These are phyloP conservation scores for Stenodema calcarata DNA, from an alignment of 2,888 invertebrate genomes.

Conservation along the genomic window DNA sequence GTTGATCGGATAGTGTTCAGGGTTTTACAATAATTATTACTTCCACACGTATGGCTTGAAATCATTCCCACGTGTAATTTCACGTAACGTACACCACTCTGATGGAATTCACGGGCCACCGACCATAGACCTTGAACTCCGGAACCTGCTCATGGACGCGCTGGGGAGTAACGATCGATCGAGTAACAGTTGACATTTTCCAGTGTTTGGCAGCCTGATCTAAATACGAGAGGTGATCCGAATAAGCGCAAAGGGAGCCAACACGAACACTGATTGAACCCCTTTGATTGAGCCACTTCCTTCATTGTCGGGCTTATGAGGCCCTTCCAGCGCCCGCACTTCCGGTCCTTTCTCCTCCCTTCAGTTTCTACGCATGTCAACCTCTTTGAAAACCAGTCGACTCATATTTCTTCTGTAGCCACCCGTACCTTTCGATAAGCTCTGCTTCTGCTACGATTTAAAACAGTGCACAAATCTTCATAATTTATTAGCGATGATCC, in stretches of 20 bases:
- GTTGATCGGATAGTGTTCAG: too few relatives aligned
- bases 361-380: not conserved
- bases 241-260: not conserved
- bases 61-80: too few relatives aligned
- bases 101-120: not conserved
- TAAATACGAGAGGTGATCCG: not conserved
- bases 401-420: not conserved
- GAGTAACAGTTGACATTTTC: not conserved
- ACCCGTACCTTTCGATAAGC: not conserved
- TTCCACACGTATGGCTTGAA: too few relatives aligned
- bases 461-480: too few relatives aligned
- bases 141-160: not conserved
- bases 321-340: constrained; percentile 37
- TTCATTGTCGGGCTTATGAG: not conserved
- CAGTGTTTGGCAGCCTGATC: not conserved
- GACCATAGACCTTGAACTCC: not conserved
- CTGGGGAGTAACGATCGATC: not conserved
- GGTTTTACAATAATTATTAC: too few relatives aligned
- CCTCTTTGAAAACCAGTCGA: not conserved
- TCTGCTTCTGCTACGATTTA: too few relatives aligned
- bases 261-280: constrained; percentile 35
- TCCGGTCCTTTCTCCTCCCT: constrained; percentile 33
- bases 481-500: not conserved
- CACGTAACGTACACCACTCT: too few relatives aligned
- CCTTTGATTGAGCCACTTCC: constrained; percentile 45